Base-by-base conservation (phyloP, 2,113 vertebrate genomes). In the Aviceda subcristata region DNA sequence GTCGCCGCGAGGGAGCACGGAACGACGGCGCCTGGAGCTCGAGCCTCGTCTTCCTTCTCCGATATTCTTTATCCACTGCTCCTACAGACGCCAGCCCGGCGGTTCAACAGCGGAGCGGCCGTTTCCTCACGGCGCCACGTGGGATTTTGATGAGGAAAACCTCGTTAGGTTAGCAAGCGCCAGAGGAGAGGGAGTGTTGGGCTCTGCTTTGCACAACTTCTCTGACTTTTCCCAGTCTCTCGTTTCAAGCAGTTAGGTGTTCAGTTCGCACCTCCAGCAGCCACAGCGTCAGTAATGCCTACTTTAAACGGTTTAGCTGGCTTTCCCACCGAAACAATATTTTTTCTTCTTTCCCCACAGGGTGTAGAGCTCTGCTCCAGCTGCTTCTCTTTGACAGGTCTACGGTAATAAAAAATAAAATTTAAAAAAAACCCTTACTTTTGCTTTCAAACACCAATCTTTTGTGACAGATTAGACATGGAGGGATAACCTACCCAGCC, bases 401-500 rank as follows among this genome's bases (percentile, higher is more conserved):
- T 92, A 96, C 8, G 0, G 81, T 94, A 96, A 94, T 96, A 93
- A 97, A 96, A 96, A 95, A 93, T 88, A 85, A 95, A 53, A 53
- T 53, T 29, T 50, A 60, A 91, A 93, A 93, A 92, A 91, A 62
- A 9, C 4, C 50, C 78, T 92, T 87, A 82, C 76, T 84, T 96
- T 94, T 97, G 69, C 77, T 92, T 97, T 96, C 89, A 63, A 93
- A 86, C 87, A 95, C 94, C 95, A 97, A 97, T 95, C 81, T 85
- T 96, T 97, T 85, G 55, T 92, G 95, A 94, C 92, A 94, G 93
- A 96, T 95, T 87, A 87, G 66, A 83, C 75, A 67, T 53, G 67
- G 88, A 97, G 78, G 79, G 69, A 92, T 96, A 93, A 91, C 83
- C 88, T 93, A 56, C 57, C 56, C 4, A 13, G 87, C 78, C 12